Evolutionary conservation across 92 coral and sea anemone genomes (phyloP).

Genomic region (Porites rus): DNA sequence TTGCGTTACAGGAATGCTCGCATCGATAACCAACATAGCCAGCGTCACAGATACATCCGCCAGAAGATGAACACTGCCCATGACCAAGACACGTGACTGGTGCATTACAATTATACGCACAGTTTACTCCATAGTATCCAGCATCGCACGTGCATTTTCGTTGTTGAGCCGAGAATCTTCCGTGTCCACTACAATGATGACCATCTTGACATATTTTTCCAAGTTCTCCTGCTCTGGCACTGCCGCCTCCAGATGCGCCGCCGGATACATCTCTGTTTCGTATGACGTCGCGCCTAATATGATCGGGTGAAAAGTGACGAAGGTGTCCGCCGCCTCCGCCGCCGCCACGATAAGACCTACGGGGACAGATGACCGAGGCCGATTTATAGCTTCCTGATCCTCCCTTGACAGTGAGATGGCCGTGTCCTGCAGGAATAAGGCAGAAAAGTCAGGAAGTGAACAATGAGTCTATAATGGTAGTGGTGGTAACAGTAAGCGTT

Average conservation of each 20-base stretch:
- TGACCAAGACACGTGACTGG: constrained; percentile 79
- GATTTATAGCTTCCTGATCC: constrained; percentile 73
- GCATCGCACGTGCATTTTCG: constrained; percentile 74
- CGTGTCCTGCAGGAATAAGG: constrained; percentile 69
- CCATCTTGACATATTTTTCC: constrained; percentile 81
- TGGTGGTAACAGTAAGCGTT: no score
- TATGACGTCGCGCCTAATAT: constrained; percentile 80
- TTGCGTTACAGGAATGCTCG: constrained; percentile 83
- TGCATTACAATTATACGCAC: constrained; percentile 80
- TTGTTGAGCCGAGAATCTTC: constrained; percentile 56
- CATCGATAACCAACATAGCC: constrained; percentile 97
- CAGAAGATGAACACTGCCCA: constrained; percentile 84
- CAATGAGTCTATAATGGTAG: not conserved
- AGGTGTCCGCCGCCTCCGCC: constrained; percentile 96
- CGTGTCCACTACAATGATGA: constrained; percentile 82
- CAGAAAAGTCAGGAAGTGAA: not conserved
- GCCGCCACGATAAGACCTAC: no score
- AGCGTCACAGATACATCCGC: constrained; percentile 85
- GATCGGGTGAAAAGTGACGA: constrained; percentile 81
- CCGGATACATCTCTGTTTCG: constrained; percentile 76
- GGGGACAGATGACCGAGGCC: no score
- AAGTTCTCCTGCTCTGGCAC: constrained; percentile 62
- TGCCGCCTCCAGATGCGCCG: constrained; percentile 52
- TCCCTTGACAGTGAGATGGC: constrained; percentile 75
- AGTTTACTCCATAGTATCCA: constrained; percentile 81